These are phyloP conservation scores for Saguinus imperator DNA, from an alignment of 2,113 vertebrate genomes.

Conservation along the genomic window DNA sequence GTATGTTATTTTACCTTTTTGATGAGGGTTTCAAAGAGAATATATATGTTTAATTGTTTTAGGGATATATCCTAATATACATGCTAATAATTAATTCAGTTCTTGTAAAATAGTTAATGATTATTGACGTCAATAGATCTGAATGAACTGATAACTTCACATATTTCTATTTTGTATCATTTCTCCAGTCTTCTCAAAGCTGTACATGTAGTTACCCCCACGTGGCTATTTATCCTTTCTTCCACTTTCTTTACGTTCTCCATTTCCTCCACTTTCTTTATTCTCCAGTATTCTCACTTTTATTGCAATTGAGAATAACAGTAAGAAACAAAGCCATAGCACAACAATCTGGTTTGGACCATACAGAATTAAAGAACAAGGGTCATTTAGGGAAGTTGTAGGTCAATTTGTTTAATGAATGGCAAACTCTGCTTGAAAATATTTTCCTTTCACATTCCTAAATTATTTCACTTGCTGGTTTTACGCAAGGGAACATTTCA, in stretches of 20 bases:
- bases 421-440: neutral
- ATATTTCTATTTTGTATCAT: neutral
- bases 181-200: neutral
- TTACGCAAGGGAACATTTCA: neutral
- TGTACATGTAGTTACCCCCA: neutral
- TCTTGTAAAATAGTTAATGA: neutral
- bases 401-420: neutral
- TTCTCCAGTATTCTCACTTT: neutral
- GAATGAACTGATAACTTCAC: neutral
- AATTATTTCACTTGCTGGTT: slow-evolving; percentile 37
- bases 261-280: neutral
- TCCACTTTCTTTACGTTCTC: neutral
- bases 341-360: neutral
- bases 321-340: neutral
- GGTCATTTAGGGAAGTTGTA: neutral
- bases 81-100: neutral
- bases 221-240: neutral
- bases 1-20: neutral
- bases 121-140: neutral
- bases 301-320: neutral
- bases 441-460: neutral
- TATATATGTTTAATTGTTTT: neutral
- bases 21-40: neutral
- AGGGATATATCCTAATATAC: neutral
- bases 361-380: neutral